Base-by-base conservation (phyloP, 2,888 invertebrate genomes). In the Perithous albicinctus region DNA sequence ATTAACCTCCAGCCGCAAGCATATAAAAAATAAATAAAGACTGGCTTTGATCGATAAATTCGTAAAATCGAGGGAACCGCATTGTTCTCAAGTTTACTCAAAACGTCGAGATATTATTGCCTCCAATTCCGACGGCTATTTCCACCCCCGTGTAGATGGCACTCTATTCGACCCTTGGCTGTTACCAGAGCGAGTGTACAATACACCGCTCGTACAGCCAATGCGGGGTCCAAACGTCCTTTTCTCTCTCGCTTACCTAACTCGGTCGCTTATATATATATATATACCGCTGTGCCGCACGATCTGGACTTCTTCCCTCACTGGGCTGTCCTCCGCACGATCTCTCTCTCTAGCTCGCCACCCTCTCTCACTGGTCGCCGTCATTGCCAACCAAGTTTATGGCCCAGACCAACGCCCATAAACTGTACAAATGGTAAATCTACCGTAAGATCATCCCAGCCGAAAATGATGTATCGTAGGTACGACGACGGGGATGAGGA, bases 381-480 rank as follows among this genome's bases (percentile, higher is more conserved):
- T 92, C 92, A 92, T 92, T 92, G 91, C 91, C 92, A 91, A 91
- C 87, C 90, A 92, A 93, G 92, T 93, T 93, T 93, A 92, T 93
- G 91, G 91, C 90, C 89, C 90, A 91, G 91, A 91, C 92, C 91
- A 90, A 89, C 91, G 91, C 88, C 91, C 92, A 92, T 92, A 93
- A 93, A 93, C 92, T 92, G 91, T 91, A 89, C 91, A 90, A 92
- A 93, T 92, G 93, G 91, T 92, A 92, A 93, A 93, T 93, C 92
- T 92, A 93, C 89, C 92, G 93, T 92, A 90, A 92, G 91, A 92
- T 91, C 91, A 92, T 92, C 89, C 92, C 92, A 92, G 91, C 92
- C 92, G 93, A 93, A 92, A 93, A 92, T 93, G 93, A 93, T 92
- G 91, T 92, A 93, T 93, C 90, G 91, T 90, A 89, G 89, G 87